Evolutionary conservation across 2,113 vertebrate species (phyloP).

Genomic region (Chaetura pelagica): DNA sequence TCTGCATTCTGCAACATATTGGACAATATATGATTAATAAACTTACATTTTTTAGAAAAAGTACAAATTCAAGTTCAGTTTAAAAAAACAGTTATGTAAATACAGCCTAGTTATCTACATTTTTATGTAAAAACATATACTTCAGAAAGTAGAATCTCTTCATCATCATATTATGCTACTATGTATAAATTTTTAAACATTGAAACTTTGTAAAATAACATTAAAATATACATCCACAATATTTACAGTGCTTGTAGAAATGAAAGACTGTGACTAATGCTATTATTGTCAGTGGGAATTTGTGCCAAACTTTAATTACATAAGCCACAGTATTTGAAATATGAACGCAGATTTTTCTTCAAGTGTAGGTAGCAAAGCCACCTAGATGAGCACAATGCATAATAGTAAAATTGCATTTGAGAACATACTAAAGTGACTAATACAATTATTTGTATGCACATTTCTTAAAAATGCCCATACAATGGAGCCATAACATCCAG

Average conservation of each 20-base stretch:
- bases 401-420: neutral
- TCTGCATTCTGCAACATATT: conserved; percentile 72
- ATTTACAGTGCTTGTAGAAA: neutral
- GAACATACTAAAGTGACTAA: neutral
- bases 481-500: neutral
- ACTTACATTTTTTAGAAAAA: neutral
- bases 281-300: neutral
- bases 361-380: neutral
- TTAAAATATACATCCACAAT: neutral
- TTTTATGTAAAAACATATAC: neutral
- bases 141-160: neutral
- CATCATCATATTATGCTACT: neutral
- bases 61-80: neutral
- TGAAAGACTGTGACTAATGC: neutral
- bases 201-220: neutral
- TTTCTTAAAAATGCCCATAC: neutral
- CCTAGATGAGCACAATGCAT: neutral
- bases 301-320: neutral
- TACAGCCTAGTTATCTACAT: neutral
- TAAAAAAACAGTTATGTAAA: neutral
- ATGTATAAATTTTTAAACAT: neutral
- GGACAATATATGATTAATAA: neutral
- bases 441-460: neutral
- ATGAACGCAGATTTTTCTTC: neutral
- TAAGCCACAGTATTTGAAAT: neutral